These are phyloP conservation scores for Gobius niger DNA, from an alignment of 2,113 vertebrate species.

Conservation along the genomic window DNA sequence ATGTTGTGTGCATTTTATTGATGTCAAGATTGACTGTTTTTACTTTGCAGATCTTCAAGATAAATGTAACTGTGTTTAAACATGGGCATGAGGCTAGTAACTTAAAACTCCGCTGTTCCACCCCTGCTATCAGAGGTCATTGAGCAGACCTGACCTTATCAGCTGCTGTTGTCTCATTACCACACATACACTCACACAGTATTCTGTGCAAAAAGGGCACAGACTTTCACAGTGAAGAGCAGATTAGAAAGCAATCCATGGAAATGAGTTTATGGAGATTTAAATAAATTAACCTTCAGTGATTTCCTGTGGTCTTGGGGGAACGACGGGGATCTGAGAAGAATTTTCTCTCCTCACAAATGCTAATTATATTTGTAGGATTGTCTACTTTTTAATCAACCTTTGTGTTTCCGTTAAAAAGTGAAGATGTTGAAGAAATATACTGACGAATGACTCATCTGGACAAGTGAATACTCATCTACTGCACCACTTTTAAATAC, in stretches of 20 bases:
- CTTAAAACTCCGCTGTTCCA: constrained; percentile 24
- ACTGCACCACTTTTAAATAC: neutral
- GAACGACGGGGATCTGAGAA: neutral
- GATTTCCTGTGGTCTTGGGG: neutral
- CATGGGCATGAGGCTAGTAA: neutral
- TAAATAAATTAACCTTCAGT: constrained; percentile 77
- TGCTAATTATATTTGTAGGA: constrained; percentile 61
- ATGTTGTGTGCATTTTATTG: too few species aligned
- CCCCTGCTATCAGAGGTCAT: constrained; percentile 14
- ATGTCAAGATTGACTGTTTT: too few species aligned
- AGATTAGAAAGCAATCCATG: constrained; percentile 74
- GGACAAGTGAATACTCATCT: too few species aligned
- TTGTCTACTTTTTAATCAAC: constrained; percentile 33
- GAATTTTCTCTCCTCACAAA: constrained; percentile 49
- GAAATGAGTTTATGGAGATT: constrained; percentile 73
- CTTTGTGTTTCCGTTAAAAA: neutral
- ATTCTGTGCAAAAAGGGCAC: constrained; percentile 57
- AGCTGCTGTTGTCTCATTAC: constrained; percentile 39
- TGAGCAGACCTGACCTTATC: constrained; percentile 62
- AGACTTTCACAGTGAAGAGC: constrained; percentile 68
- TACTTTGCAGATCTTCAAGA: too few species aligned
- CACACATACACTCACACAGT: constrained; percentile 25
- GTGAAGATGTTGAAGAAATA: too few species aligned
- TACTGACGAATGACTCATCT: too few species aligned
- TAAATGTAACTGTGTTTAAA: neutral